Conservation (phyloP, 2,888 invertebrate species). For the Napeogenes inachia region DNA sequence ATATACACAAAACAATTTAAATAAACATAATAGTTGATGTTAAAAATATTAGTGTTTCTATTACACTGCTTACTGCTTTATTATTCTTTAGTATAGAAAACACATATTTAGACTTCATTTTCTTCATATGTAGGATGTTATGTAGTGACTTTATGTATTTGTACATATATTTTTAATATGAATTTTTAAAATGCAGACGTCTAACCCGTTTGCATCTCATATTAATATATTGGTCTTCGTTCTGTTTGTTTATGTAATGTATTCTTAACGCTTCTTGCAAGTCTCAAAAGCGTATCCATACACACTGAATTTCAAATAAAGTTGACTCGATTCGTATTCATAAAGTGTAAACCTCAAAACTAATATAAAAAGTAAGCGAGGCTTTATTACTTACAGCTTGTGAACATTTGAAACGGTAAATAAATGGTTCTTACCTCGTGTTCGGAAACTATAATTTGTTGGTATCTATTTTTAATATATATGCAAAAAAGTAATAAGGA, state of each 20-base stretch:
- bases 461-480: too few species aligned
- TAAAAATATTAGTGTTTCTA: too few species aligned
- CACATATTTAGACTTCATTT: too few species aligned
- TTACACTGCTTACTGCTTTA: too few species aligned
- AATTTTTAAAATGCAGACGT: neutral
- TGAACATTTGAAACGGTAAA: slow-evolving; percentile 39
- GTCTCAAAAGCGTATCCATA: slow-evolving; percentile 14
- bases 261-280: slow-evolving; percentile 9
- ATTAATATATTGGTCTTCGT: slow-evolving; percentile 7
- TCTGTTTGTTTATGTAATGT: slow-evolving; percentile 6
- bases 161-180: too few species aligned
- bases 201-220: slow-evolving; percentile 1
- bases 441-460: slow-evolving; percentile 27
- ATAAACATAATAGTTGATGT: too few species aligned
- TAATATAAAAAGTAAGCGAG: slow-evolving; percentile 44
- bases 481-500: too few species aligned
- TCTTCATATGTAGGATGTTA: too few species aligned
- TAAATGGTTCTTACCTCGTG: slow-evolving; percentile 36
- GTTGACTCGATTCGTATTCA: slow-evolving; percentile 41
- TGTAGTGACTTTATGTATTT: too few species aligned
- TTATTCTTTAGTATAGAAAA: too few species aligned
- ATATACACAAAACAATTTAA: slow-evolving; percentile 15
- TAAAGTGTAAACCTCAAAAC: slow-evolving; percentile 41
- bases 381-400: slow-evolving; percentile 40
- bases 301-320: slow-evolving; percentile 36